A percentile compares a stretch with the other conserved stretches of the same genome.
These are phyloP conservation scores for Lycopodina hypogea DNA, from an alignment of 37 sponge, comb jelly and placozoan species.

Conservation along the genomic window DNA sequence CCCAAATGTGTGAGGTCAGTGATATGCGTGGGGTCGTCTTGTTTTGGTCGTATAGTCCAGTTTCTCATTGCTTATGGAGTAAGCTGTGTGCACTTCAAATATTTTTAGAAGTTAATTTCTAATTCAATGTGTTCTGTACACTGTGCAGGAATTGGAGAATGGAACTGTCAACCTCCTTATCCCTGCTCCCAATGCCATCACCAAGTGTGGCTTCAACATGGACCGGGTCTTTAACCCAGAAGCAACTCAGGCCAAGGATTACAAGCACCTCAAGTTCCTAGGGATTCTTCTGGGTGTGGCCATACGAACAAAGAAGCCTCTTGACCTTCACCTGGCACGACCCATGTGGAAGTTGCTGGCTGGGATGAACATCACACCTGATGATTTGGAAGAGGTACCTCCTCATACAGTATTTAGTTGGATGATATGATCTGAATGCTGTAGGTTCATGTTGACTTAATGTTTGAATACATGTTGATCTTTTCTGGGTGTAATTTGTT, in stretches of 20 bases:
- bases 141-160: slow-evolving; percentile 64
- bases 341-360: slow-evolving; percentile 82
- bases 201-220: slow-evolving; percentile 78
- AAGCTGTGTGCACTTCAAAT: background rate
- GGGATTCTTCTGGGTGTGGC: slow-evolving; percentile 89
- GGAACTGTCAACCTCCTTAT: slow-evolving; percentile 66
- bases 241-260: slow-evolving; percentile 52
- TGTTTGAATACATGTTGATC: too few species aligned
- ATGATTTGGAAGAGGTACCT: slow-evolving; percentile 79
- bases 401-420: background rate
- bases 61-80: background rate
- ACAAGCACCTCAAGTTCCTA: slow-evolving; percentile 73
- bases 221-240: slow-evolving; percentile 82
- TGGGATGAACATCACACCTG: slow-evolving; percentile 71
- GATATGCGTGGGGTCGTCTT: background rate
- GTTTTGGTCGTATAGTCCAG: background rate
- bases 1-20: slow-evolving; percentile 78
- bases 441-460: too few species aligned
- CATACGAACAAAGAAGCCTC: slow-evolving; percentile 86
- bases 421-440: too few species aligned
- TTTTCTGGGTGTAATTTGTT: too few species aligned
- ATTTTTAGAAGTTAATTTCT: background rate
- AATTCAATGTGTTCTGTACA: background rate
- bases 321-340: slow-evolving; percentile 82
- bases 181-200: slow-evolving; percentile 77